Evolutionary conservation across 1,140 invertebrate species (phyloP).

Genomic region (Octopus bimaculoides): DNA sequence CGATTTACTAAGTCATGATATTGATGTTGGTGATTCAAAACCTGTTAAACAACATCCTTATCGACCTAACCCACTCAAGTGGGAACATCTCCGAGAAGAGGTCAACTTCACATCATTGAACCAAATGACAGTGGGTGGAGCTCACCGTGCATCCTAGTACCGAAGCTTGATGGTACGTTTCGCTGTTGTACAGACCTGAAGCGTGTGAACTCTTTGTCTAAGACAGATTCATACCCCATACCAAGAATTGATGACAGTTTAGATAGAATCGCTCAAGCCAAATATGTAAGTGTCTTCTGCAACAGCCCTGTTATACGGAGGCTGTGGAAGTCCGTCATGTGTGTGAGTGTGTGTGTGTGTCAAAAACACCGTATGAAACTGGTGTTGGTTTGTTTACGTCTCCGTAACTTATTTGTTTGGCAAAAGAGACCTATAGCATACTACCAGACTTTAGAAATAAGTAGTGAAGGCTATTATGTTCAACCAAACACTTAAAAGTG

Average conservation of each 20-base stretch:
- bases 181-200: slow-evolving; percentile 13
- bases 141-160: slow-evolving; percentile 21
- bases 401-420: no score
- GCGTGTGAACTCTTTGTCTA: slow-evolving; percentile 13
- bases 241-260: slow-evolving; percentile 7
- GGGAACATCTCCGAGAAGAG: not conserved
- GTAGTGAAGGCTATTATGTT: no score
- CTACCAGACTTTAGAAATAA: no score
- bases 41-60: slow-evolving; percentile 18
- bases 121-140: slow-evolving; percentile 17
- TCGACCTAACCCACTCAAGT: slow-evolving; percentile 12
- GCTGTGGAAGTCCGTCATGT: no score
- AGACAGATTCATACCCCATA: not conserved
- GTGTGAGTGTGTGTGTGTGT: no score
- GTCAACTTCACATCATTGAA: slow-evolving; percentile 16
- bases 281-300: not conserved
- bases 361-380: no score
- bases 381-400: no score
- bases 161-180: slow-evolving; percentile 12
- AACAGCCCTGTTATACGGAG: no score
- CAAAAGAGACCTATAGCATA: no score
- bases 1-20: slow-evolving; percentile 8
- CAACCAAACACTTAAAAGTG: no score
- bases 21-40: slow-evolving; percentile 13
- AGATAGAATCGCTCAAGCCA: slow-evolving; percentile 11